Evolutionary conservation across 2,113 vertebrate genomes (phyloP).

Genomic region (Semnornis frantzii): DNA sequence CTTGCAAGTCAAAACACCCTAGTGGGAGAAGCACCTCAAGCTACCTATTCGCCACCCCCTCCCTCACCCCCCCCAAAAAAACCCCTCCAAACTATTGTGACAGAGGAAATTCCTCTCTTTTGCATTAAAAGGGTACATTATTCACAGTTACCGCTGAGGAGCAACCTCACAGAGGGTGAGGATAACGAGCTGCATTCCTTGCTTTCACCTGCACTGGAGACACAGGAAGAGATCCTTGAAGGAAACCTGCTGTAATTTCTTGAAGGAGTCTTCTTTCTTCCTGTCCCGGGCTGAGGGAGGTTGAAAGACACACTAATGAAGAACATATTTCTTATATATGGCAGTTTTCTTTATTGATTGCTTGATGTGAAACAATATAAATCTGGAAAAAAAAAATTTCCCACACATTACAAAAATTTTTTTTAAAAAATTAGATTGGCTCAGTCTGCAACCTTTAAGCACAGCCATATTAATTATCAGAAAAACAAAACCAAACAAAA

Average conservation of each 20-base stretch:
- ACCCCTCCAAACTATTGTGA: too few relatives aligned
- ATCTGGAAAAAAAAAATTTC: conserved; percentile 55
- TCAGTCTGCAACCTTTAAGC: conserved; percentile 96
- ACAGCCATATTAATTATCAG: conserved; percentile 82
- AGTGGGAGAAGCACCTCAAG: neutral
- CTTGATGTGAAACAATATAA: conserved; percentile 78
- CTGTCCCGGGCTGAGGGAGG: conserved; percentile 18
- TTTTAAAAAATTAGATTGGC: conserved; percentile 82
- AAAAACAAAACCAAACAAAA: neutral
- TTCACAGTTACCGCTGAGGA: neutral
- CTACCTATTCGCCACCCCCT: too few relatives aligned
- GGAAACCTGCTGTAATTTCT: neutral
- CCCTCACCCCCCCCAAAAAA: neutral
- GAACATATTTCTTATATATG: conserved; percentile 68
- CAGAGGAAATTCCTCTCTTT: neutral
- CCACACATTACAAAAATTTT: conserved; percentile 77
- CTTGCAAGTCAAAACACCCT: too few relatives aligned
- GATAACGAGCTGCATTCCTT: neutral
- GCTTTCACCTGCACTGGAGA: neutral
- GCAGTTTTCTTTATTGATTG: conserved; percentile 84
- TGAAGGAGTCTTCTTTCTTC: neutral
- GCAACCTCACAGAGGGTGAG: neutral
- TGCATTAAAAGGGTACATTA: neutral
- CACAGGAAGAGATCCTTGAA: neutral
- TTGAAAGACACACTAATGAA: conserved; percentile 61